These are phyloP conservation scores for Lethocerus indicus DNA, from an alignment of 1,140 invertebrate species.

Conservation along the genomic window DNA sequence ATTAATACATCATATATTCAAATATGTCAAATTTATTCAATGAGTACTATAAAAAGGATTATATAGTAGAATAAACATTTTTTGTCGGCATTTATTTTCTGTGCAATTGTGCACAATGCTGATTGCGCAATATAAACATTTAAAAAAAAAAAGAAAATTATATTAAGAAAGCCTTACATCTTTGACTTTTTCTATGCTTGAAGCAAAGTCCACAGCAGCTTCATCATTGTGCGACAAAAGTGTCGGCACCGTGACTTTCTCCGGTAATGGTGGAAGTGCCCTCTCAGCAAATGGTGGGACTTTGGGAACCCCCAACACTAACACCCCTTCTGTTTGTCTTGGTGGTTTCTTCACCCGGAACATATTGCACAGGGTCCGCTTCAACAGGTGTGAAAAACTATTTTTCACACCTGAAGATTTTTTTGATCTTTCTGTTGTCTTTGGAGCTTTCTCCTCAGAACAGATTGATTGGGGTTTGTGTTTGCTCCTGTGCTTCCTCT, in stretches of 20 bases:
- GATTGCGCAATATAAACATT: constrained; percentile 6
- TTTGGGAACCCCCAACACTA: constrained; percentile 16
- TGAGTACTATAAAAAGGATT: no score
- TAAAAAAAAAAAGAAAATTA: no score
- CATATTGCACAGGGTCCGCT: constrained; percentile 69
- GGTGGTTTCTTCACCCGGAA: constrained; percentile 42
- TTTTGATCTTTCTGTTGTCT: constrained; percentile 23
- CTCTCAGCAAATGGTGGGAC: constrained; percentile 42
- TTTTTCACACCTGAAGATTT: constrained; percentile 19
- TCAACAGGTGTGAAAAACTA: constrained; percentile 53
- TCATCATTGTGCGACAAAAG: constrained; percentile 23
- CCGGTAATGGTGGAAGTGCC: constrained; percentile 62
- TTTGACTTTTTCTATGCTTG: constrained; percentile 85
- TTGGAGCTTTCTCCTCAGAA: constrained; percentile 16
- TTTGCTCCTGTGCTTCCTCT: constrained; percentile 1
- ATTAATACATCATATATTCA: no score
- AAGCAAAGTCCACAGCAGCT: constrained; percentile 62
- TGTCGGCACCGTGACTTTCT: constrained; percentile 15
- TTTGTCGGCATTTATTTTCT: no score
- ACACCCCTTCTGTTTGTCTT: constrained; percentile 14
- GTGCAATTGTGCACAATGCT: no score
- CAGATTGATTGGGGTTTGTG: constrained; percentile 10
- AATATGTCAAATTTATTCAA: no score
- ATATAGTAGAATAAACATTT: no score
- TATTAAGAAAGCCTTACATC: constrained; percentile 53